Evolutionary conservation across 1,140 invertebrate genomes (phyloP).

Genomic region (Eufriesea mexicana): DNA sequence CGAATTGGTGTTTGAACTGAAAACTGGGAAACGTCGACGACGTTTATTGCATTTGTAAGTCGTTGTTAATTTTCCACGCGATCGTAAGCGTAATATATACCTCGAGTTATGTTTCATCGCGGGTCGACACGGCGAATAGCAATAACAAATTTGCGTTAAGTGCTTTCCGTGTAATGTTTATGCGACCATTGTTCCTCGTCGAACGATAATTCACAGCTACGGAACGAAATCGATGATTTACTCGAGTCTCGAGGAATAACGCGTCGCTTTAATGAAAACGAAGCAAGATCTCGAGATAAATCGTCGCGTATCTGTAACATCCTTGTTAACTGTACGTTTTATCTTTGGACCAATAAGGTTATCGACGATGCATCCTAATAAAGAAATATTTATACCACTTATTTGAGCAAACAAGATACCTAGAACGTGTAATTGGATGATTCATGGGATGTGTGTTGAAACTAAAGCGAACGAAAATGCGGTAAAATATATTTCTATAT

Average conservation of each 20-base stretch:
- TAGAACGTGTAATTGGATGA: neutral
- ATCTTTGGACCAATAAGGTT: too few species aligned
- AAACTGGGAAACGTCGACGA: neutral
- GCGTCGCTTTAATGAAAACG: too few species aligned
- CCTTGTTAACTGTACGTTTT: too few species aligned
- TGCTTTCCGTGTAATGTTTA: slow-evolving; percentile 8
- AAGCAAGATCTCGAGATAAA: too few species aligned
- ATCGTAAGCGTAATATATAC: neutral
- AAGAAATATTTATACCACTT: neutral
- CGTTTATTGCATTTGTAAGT: slow-evolving; percentile 13
- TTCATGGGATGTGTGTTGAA: neutral
- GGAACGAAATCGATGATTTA: neutral
- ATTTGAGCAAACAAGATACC: neutral
- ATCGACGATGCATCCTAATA: too few species aligned
- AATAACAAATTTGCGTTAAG: slow-evolving; percentile 29
- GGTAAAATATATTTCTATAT: neutral
- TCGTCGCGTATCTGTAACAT: too few species aligned
- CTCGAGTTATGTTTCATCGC: neutral
- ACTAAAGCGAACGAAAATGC: neutral
- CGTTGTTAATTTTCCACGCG: slow-evolving; percentile 12
- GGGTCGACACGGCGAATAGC: neutral
- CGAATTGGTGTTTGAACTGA: slow-evolving; percentile 18
- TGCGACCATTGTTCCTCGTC: neutral
- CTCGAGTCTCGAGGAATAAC: neutral
- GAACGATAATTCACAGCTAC: neutral